phyloP scores from a whole-genome alignment of 2,113 vertebrate species.

The Barbus barbus region DNA sequence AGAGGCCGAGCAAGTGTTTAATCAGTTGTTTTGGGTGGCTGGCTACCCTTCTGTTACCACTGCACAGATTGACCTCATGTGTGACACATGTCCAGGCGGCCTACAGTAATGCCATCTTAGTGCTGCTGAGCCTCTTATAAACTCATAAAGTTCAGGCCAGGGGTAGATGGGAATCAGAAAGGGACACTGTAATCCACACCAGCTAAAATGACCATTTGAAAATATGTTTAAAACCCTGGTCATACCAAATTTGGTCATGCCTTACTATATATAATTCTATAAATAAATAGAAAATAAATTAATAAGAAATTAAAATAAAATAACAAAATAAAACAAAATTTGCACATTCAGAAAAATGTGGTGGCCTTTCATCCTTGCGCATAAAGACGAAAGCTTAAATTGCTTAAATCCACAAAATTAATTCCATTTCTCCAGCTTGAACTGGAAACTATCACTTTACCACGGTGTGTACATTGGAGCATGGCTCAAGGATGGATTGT shows the following conservation, averaged over 20 bases:
- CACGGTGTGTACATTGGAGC: not conserved
- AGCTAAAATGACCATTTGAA: not conserved
- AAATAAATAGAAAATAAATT: not conserved
- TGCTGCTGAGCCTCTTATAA: conserved; percentile 44
- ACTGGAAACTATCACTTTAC: not conserved
- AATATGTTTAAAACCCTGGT: not conserved
- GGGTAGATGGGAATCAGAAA: conserved; percentile 33
- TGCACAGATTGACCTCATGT: conserved; percentile 22
- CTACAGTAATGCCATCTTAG: conserved; percentile 41
- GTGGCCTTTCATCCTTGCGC: not conserved
- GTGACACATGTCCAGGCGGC: conserved; percentile 39
- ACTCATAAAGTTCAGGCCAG: conserved; percentile 36
- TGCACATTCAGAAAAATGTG: not conserved
- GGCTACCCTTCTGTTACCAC: conserved; percentile 11
- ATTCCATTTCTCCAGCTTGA: not conserved
- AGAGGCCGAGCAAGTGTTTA: not conserved
- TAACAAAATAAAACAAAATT: not conserved
- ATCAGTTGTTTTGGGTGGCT: conserved; percentile 16
- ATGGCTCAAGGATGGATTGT: conserved; percentile 27
- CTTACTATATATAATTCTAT: not conserved
- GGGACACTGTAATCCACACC: conserved; percentile 14
- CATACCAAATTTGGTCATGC: not conserved
- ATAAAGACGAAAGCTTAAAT: not conserved
- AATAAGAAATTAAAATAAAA: not conserved
- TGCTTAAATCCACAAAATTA: not conserved